phyloP scores from a whole-genome alignment of 2,113 vertebrate species.

The Melanocharis versteri region DNA sequence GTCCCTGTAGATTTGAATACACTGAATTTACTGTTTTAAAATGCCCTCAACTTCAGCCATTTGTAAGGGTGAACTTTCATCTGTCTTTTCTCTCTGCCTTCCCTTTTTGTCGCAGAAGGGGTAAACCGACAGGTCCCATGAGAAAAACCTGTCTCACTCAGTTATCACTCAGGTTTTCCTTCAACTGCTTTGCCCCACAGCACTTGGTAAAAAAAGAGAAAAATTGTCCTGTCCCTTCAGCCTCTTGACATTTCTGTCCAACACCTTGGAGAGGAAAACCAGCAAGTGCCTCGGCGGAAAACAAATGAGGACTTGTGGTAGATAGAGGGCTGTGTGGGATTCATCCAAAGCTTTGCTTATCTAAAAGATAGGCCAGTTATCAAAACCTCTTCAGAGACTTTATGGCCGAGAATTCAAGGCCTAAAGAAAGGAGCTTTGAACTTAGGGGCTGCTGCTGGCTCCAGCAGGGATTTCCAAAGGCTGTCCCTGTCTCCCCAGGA shows the following conservation, averaged over 20 bases:
- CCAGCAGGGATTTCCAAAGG: constrained; percentile 44
- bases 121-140: background rate
- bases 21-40: background rate
- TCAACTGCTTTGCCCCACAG: background rate
- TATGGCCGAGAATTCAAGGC: constrained; percentile 38
- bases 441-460: constrained; percentile 25
- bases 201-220: constrained; percentile 32
- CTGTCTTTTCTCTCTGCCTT: background rate
- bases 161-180: constrained; percentile 26
- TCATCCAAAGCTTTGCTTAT: constrained; percentile 60
- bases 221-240: background rate
- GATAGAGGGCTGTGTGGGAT: constrained; percentile 46
- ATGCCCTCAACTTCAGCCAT: background rate
- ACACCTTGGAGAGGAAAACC: constrained; percentile 64
- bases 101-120: background rate
- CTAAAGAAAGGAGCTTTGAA: constrained; percentile 59
- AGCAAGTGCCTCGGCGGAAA: constrained; percentile 40
- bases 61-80: background rate
- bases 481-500: background rate
- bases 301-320: constrained; percentile 52
- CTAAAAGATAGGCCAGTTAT: constrained; percentile 58
- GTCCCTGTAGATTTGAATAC: background rate
- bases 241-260: constrained; percentile 63
- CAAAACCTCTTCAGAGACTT: constrained; percentile 57
- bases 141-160: constrained; percentile 27